Evolutionary conservation across 2,797 vertebrate genomes (phyloP), one percentile per base, ranked within the genome.

Genomic region (Loris lydekkerianus): DNA sequence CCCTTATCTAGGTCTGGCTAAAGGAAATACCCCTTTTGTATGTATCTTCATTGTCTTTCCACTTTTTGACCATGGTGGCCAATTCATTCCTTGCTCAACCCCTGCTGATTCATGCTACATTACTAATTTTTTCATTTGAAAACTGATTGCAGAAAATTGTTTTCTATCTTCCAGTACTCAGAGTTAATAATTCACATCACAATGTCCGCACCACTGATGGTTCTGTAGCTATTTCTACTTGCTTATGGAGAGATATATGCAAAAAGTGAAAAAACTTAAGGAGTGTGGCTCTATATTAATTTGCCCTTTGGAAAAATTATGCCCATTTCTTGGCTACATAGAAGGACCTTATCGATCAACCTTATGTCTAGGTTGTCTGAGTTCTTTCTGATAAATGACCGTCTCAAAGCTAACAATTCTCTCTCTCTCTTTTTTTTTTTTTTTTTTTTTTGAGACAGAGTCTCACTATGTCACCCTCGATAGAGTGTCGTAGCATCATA

Each of bases 181-280:
- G 65, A 86, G 70, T 89, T 86, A 91, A 94, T 31, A 91, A 86
- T 94, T 81, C 56, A 34, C 7, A 46, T 83, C 70, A 80, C 46
- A 67, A 73, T 31, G 43, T 46, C 18, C 76, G 63, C 4, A 77
- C 40, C 78, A 49, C 31, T n/a, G 61, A 94, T 77, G 27, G 49
- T 82, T 92, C 58, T 90, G 27, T 87, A 85, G 67, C 46, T 78
- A 85, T 96, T 96, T 90, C 53, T 1, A 89, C 89, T 95, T 86
- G 86, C 31, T 58, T 85, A 76, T 81, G 69, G 85, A 88, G 6
- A 86, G 27, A 86, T 53, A 88, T 6, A 78, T 31, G 11, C 8
- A 88, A 96, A 88, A 91, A 96, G 69, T n/a, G 29, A 58, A 94
- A 94, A 94, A 94, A 91, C 3, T 37, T 84, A 46, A 91, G 77